Evolutionary conservation across 2,888 invertebrate species (phyloP).

Genomic region (Nymphalis polychloros): DNA sequence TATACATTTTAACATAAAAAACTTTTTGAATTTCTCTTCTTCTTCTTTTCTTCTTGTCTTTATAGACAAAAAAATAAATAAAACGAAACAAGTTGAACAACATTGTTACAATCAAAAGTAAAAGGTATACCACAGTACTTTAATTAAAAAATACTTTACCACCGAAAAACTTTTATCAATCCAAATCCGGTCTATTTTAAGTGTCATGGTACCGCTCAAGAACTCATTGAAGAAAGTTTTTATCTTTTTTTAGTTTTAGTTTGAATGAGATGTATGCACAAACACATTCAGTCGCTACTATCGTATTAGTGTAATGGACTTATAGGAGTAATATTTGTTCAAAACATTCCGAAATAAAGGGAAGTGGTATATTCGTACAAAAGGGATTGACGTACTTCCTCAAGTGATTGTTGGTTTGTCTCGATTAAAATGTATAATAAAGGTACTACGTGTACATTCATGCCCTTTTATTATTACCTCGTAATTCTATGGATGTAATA

Average conservation of each 20-base stretch:
- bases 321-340: constrained; percentile 51
- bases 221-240: constrained; percentile 21
- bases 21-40: too few relatives aligned
- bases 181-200: constrained; percentile 1
- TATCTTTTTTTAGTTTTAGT: constrained; percentile 23
- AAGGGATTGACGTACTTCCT: constrained; percentile 42
- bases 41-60: too few relatives aligned
- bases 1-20: too few relatives aligned
- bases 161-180: background rate
- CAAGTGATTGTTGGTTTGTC: constrained; percentile 36
- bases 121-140: background rate
- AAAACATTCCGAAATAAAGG: constrained; percentile 53
- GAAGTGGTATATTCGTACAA: constrained; percentile 45
- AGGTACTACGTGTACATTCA: constrained; percentile 32
- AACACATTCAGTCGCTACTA: constrained; percentile 40
- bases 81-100: too few relatives aligned
- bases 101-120: too few relatives aligned
- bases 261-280: constrained; percentile 41
- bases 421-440: constrained; percentile 36
- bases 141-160: background rate
- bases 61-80: too few relatives aligned
- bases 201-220: background rate
- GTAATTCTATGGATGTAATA: constrained; percentile 29
- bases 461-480: constrained; percentile 29
- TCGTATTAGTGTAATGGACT: constrained; percentile 47